Base-by-base conservation (phyloP, 2,113 vertebrate genomes). In the Colius striatus region DNA sequence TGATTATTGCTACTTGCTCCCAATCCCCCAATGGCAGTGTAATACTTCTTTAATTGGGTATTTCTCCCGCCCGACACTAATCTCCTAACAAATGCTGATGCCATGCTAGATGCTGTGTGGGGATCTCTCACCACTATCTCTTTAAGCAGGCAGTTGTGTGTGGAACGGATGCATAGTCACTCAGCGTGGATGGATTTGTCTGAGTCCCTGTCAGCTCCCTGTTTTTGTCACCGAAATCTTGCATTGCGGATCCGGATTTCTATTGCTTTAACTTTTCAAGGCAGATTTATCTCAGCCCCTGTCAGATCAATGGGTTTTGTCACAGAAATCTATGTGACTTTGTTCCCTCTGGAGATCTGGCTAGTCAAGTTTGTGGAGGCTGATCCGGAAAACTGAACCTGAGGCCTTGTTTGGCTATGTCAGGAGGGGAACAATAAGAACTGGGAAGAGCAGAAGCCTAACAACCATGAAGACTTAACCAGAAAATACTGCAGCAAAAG, bases 51-150 rank as follows among this genome's bases (percentile, higher is more conserved):
- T 96, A 96, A 96, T 95, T 96, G 93, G 93, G 85, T 96, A 95
- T 96, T 96, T 94, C 76, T 96, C 41, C 83, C 70, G 89, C 73
- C 95, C 61, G 86, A 96, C 96, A 95, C 92, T 96, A 96, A 96
- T 97, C 96, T 97, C 93, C 94, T 88, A 96, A 96, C 94, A 96
- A 96, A 94, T 78, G 85, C 89, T 0, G 22, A 94, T 96, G 92
- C 80, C 1, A 2, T 68, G 90, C 77, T 96, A 94, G 95, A 96
- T 97, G 94, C 85, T 93, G 92, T 93, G 93, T 88, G 82, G 96
- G 96, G 94, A 96, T 96, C 95, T 94, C 95, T 95, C 93, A 74
- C 81, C 92, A 23, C 92, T 96, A 96, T 97, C 94, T 96, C 76
- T 89, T 94, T 65, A 93, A 89, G 88, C 96, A 96, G 94, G 92